These are phyloP conservation scores for Pristionchus mayeri DNA, from an alignment of 2,888 invertebrate genomes.

Conservation along the genomic window DNA sequence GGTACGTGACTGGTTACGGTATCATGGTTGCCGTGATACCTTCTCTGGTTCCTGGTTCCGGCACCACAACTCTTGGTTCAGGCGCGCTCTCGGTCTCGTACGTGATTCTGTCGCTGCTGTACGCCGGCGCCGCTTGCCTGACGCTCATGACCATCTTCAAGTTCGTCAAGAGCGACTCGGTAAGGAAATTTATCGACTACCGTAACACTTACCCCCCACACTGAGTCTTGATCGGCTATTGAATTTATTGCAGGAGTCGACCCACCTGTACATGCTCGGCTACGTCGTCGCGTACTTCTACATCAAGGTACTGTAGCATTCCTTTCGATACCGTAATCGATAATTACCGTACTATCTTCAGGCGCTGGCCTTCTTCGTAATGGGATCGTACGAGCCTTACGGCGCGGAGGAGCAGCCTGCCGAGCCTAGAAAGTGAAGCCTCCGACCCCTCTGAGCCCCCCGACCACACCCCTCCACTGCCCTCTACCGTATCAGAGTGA, in stretches of 20 bases:
- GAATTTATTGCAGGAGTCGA: conserved; percentile 30
- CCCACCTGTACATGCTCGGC: conserved; percentile 48
- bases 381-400: conserved; percentile 25
- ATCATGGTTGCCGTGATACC: background rate
- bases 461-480: background rate
- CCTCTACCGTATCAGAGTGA: conserved; percentile 1
- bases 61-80: no score
- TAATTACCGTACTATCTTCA: background rate
- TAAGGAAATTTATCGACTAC: background rate
- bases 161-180: conserved; percentile 52
- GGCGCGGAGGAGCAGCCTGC: background rate
- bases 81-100: conserved; percentile 61
- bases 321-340: background rate
- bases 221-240: background rate
- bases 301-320: conserved; percentile 29
- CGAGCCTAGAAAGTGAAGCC: conserved; percentile 14
- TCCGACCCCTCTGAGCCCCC: no score
- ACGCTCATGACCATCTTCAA: conserved; percentile 63
- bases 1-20: background rate
- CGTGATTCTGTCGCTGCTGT: conserved; percentile 61
- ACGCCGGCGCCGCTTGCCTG: conserved; percentile 59
- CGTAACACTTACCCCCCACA: background rate
- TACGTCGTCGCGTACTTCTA: conserved; percentile 41
- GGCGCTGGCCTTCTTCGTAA: conserved; percentile 40
- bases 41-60: no score